Percentiles rank a stretch among this genome's conserved stretches.
These are phyloP conservation scores for Tychaedon coryphoeus DNA, from an alignment of 2,113 vertebrate genomes.

Conservation along the genomic window DNA sequence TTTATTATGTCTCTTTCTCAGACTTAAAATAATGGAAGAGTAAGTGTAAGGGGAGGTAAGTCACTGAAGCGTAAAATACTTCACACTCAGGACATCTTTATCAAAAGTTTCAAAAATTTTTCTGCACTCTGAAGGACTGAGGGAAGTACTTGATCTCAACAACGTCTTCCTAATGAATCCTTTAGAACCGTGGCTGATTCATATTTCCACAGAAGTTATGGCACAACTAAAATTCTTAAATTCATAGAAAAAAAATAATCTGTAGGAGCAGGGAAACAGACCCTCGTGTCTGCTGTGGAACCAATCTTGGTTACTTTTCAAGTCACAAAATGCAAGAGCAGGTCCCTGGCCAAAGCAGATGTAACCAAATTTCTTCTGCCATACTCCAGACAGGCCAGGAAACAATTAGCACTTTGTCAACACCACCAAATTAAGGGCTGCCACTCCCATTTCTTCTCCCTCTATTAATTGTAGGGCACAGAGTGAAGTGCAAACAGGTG, in stretches of 20 bases:
- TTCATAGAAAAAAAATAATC: background rate
- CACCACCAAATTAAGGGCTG: background rate
- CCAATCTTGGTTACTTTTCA: background rate
- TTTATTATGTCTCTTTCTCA: background rate
- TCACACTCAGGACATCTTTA: background rate
- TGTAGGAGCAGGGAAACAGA: background rate
- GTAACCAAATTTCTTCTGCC: background rate
- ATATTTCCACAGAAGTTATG: background rate
- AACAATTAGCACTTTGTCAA: background rate
- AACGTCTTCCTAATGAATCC: background rate
- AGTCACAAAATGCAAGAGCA: background rate
- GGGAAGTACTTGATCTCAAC: background rate
- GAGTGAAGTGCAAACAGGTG: background rate
- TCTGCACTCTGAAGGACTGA: background rate
- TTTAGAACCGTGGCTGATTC: rapidly evolving
- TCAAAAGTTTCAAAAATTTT: background rate
- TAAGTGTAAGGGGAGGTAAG: background rate
- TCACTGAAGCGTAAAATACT: background rate
- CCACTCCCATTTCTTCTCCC: background rate
- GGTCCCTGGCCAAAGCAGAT: background rate
- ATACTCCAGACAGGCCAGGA: background rate
- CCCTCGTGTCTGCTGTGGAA: rapidly evolving
- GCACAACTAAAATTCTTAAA: background rate
- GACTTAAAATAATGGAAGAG: background rate
- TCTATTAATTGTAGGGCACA: background rate